Evolutionary conservation across 2,113 vertebrate species (phyloP).

Genomic region (Deroptyus accipitrinus): DNA sequence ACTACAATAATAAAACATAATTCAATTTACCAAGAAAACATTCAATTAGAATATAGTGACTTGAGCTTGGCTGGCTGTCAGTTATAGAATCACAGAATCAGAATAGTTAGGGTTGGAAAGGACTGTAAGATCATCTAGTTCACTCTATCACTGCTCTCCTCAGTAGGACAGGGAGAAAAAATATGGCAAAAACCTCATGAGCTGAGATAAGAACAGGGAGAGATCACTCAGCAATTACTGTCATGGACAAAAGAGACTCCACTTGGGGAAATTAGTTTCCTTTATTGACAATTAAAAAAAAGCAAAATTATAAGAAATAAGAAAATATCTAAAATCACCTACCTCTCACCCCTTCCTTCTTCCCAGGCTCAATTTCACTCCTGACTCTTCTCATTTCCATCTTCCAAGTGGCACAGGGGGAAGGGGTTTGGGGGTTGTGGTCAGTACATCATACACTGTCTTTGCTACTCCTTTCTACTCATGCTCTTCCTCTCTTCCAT

Average conservation of each 20-base stretch:
- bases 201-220: background rate
- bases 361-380: background rate
- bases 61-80: background rate
- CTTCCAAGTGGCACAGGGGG: fast-evolving
- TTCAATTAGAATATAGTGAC: background rate
- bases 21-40: background rate
- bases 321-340: background rate
- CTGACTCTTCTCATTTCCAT: background rate
- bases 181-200: background rate
- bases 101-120: too few relatives aligned
- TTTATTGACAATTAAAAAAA: background rate
- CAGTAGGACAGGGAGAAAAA: background rate
- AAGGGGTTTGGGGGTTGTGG: fast-evolving
- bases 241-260: background rate
- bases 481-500: background rate
- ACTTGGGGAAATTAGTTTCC: background rate
- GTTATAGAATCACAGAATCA: too few relatives aligned
- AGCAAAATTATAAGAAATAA: background rate
- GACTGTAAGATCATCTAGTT: too few relatives aligned
- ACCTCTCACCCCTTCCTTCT: background rate
- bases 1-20: background rate
- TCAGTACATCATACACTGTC: background rate
- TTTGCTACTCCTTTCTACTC: background rate
- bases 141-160: background rate
- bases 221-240: background rate